These are phyloP conservation scores for Stratiolaelaps scimitus DNA, from an alignment of 1,140 invertebrate genomes.

Conservation along the genomic window DNA sequence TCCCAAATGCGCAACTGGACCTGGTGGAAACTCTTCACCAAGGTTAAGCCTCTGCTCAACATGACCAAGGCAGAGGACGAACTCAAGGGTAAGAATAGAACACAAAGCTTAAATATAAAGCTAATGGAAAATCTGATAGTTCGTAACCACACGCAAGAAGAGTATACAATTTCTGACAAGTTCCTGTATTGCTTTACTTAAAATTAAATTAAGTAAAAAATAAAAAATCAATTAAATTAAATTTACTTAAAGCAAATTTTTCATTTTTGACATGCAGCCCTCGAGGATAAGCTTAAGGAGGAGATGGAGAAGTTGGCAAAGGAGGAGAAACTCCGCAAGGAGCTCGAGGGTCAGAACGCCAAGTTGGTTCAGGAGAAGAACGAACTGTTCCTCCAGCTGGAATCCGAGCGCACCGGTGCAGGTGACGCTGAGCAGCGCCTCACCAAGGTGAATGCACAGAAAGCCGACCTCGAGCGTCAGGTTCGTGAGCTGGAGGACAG, in stretches of 20 bases:
- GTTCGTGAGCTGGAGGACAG: constrained; percentile 87
- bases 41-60: constrained; percentile 93
- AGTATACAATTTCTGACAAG: no score
- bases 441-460: constrained; percentile 82
- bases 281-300: constrained; percentile 87
- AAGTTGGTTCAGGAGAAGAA: constrained; percentile 86
- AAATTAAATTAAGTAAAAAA: no score
- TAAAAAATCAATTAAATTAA: no score
- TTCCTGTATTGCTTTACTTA: not conserved
- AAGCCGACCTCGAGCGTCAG: constrained; percentile 88
- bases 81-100: constrained; percentile 51
- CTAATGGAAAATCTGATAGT: not conserved
- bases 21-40: constrained; percentile 69
- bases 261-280: constrained; percentile 28
- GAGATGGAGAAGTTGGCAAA: constrained; percentile 82
- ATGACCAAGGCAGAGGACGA: constrained; percentile 96
- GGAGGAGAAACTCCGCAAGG: constrained; percentile 91
- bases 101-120: not conserved
- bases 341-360: constrained; percentile 80
- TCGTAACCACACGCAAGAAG: not conserved
- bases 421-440: constrained; percentile 81
- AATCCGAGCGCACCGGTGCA: constrained; percentile 74
- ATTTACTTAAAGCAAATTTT: no score
- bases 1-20: constrained; percentile 95
- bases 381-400: constrained; percentile 66